phyloP scores from a whole-genome alignment of 1,140 invertebrate genomes.

The Diorhabda carinulata region DNA sequence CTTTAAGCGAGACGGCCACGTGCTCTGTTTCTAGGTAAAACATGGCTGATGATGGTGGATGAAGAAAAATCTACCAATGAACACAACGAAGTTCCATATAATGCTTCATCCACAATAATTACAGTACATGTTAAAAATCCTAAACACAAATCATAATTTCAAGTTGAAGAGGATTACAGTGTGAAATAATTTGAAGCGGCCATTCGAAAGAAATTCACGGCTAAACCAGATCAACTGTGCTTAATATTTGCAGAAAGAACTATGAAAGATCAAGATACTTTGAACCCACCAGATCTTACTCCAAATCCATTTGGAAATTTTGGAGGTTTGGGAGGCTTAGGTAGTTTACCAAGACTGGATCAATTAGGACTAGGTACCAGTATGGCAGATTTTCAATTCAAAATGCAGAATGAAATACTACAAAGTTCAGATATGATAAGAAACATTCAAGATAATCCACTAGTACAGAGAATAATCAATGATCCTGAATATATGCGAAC shows the following conservation, averaged over 20 bases:
- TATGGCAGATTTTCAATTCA: slow-evolving; percentile 86
- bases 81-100: slow-evolving; percentile 37
- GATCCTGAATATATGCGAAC: slow-evolving; percentile 95
- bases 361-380: slow-evolving; percentile 77
- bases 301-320: slow-evolving; percentile 53
- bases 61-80: slow-evolving; percentile 24
- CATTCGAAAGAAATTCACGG: slow-evolving; percentile 83
- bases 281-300: slow-evolving; percentile 58
- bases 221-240: slow-evolving; percentile 86
- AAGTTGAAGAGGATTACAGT: slow-evolving; percentile 79
- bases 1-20: too few relatives aligned
- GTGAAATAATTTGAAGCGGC: slow-evolving; percentile 92
- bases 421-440: slow-evolving; percentile 91
- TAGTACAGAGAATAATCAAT: slow-evolving; percentile 93
- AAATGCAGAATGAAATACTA: slow-evolving; percentile 89
- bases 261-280: slow-evolving; percentile 92
- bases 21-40: slow-evolving; percentile 31
- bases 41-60: slow-evolving; percentile 41
- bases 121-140: slow-evolving; percentile 93
- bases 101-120: slow-evolving; percentile 58
- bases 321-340: slow-evolving; percentile 84
- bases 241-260: slow-evolving; percentile 99
- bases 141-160: slow-evolving; percentile 87
- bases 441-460: slow-evolving; percentile 92
- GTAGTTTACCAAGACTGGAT: slow-evolving; percentile 84